Percentiles rank a stretch among this genome's conserved stretches.
Evolutionary conservation across 64 coral and sea anemone genomes (phyloP).

Genomic region (Exaiptasia diaphana): DNA sequence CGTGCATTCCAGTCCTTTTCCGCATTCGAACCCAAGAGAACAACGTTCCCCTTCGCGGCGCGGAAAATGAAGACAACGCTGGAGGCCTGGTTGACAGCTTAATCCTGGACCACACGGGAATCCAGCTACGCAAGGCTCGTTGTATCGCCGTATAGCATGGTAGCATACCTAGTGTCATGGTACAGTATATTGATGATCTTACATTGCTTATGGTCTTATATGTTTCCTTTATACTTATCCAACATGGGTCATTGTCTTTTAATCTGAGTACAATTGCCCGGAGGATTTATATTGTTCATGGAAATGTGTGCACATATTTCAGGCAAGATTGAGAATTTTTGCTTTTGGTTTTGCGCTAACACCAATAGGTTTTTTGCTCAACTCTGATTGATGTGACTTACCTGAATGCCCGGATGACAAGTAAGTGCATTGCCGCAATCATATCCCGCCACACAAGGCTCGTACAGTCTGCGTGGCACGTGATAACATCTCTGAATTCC

Average conservation of each 20-base stretch:
- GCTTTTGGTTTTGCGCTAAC: too few relatives aligned
- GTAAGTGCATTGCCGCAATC: slow-evolving; percentile 61
- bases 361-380: too few relatives aligned
- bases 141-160: slow-evolving; percentile 42
- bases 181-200: too few relatives aligned
- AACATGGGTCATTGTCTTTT: too few relatives aligned
- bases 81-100: slow-evolving; percentile 81
- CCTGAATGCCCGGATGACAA: slow-evolving; percentile 69
- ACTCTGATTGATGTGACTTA: too few relatives aligned
- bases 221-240: too few relatives aligned
- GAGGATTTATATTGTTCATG: too few relatives aligned
- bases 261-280: too few relatives aligned
- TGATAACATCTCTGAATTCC: slow-evolving; percentile 82
- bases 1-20: slow-evolving; percentile 57
- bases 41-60: slow-evolving; percentile 79
- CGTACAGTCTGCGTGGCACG: slow-evolving; percentile 48
- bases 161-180: slow-evolving; percentile 69
- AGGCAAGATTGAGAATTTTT: too few relatives aligned
- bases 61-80: slow-evolving; percentile 76
- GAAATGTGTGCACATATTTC: too few relatives aligned
- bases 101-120: slow-evolving; percentile 63
- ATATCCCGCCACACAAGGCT: slow-evolving; percentile 63
- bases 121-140: slow-evolving; percentile 75
- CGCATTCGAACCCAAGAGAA: slow-evolving; percentile 77
- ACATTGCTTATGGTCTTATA: too few relatives aligned